Percentiles rank a stretch among this genome's conserved stretches.
These are phyloP conservation scores for Hydrozoanthus tunicans DNA, from an alignment of 64 coral and sea anemone species.

Conservation along the genomic window DNA sequence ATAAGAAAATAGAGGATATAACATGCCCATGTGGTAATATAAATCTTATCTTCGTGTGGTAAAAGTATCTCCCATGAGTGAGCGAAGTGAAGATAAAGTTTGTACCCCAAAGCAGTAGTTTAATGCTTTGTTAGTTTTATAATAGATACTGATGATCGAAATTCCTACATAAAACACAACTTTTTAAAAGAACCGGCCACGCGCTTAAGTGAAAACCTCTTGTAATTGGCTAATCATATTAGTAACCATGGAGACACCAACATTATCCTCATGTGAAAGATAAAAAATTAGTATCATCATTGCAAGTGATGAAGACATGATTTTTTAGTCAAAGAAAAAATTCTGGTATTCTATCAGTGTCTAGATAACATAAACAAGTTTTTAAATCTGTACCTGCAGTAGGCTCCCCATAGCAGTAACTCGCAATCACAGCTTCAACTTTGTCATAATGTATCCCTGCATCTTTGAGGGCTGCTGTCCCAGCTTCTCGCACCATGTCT, in stretches of 20 bases:
- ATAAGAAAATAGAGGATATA: no score
- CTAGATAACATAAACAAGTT: background rate
- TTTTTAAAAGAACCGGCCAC: no score
- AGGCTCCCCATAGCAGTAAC: slow-evolving; percentile 92
- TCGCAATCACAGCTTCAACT: slow-evolving; percentile 82
- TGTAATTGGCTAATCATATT: no score
- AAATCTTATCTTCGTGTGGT: no score
- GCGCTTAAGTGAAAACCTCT: background rate
- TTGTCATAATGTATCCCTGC: slow-evolving; percentile 68
- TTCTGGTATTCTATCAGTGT: background rate
- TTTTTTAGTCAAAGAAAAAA: background rate
- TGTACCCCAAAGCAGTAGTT: no score
- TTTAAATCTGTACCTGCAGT: slow-evolving; percentile 67
- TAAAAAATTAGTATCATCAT: background rate
- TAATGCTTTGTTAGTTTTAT: no score
- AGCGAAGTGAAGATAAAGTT: no score
- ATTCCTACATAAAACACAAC: no score
- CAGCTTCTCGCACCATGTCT: slow-evolving; percentile 90
- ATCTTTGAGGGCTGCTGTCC: slow-evolving; percentile 73
- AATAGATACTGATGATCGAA: no score
- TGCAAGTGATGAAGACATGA: background rate
- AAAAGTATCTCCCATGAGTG: no score
- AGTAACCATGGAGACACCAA: background rate
- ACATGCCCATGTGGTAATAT: no score
- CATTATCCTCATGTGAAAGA: background rate